A percentile compares a stretch with the other conserved stretches of the same genome.
These are phyloP conservation scores for Aradus depressus DNA, from an alignment of 2,888 invertebrate genomes.

Conservation along the genomic window DNA sequence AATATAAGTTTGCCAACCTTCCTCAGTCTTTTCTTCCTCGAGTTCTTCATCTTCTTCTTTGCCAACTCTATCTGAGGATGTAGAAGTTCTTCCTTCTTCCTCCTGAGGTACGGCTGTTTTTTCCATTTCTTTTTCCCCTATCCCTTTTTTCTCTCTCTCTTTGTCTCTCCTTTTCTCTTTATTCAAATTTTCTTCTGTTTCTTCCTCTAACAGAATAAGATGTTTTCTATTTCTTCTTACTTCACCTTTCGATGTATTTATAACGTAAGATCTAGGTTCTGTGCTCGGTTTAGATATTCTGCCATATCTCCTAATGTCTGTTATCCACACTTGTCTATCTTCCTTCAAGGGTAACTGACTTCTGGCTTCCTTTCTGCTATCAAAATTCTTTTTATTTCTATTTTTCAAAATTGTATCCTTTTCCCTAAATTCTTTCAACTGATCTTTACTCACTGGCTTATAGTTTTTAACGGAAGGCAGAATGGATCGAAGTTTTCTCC, in stretches of 20 bases:
- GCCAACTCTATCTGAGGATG: too few relatives aligned
- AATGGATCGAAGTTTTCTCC: slow-evolving; percentile 7
- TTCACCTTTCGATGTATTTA: neutral
- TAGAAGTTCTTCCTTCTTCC: too few relatives aligned
- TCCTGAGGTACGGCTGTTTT: too few relatives aligned
- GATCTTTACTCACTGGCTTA: neutral
- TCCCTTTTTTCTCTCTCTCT: too few relatives aligned
- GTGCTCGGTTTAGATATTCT: neutral
- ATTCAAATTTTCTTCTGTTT: too few relatives aligned
- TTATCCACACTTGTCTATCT: slow-evolving; percentile 6
- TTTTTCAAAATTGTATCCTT: neutral
- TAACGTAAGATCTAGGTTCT: slow-evolving; percentile 5
- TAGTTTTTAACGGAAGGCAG: too few relatives aligned
- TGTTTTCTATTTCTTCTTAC: slow-evolving; percentile 3
- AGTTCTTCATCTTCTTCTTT: too few relatives aligned
- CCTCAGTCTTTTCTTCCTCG: too few relatives aligned
- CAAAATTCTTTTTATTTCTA: slow-evolving; percentile 1
- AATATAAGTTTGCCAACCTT: too few relatives aligned
- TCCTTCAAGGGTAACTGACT: neutral
- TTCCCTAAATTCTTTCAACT: neutral
- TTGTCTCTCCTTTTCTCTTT: too few relatives aligned
- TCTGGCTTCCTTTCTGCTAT: neutral
- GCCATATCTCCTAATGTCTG: neutral
- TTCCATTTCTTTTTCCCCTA: too few relatives aligned
- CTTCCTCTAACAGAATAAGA: too few relatives aligned